Percentiles rank a stretch among this genome's conserved stretches.
phyloP scores from a whole-genome alignment of 1,140 invertebrate species.

The Ganaspis sp. region DNA sequence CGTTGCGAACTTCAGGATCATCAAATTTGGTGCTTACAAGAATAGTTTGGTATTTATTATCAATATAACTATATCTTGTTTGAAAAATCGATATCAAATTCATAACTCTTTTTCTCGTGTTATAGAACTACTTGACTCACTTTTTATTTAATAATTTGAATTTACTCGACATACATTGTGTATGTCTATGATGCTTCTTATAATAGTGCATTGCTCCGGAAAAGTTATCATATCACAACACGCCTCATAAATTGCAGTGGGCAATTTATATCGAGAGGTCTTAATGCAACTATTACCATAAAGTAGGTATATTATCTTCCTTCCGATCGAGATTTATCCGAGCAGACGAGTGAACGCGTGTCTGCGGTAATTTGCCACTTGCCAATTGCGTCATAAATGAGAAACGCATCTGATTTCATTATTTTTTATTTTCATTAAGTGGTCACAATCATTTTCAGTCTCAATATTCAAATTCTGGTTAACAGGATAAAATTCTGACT shows the following conservation, averaged over 20 bases:
- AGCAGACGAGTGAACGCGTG: constrained; percentile 45
- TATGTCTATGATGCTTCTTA: not conserved
- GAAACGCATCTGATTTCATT: not conserved
- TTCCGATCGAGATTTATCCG: constrained; percentile 42
- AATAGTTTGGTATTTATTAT: too few species aligned
- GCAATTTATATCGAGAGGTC: constrained; percentile 39
- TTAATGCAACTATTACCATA: constrained; percentile 49
- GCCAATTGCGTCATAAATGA: constrained; percentile 30
- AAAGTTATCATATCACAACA: constrained; percentile 22
- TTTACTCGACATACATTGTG: too few species aligned
- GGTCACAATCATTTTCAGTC: not conserved
- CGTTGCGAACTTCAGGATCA: too few species aligned
- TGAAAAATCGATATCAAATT: too few species aligned
- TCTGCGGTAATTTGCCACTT: constrained; percentile 46
- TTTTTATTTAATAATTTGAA: too few species aligned
- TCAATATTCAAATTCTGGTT: not conserved
- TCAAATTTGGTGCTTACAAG: too few species aligned
- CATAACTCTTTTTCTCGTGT: too few species aligned
- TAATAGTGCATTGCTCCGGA: constrained; percentile 21
- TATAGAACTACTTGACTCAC: too few species aligned
- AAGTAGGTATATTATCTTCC: constrained; percentile 47
- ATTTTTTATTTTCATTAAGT: not conserved
- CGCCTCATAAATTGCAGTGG: constrained; percentile 23
- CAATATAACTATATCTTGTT: too few species aligned
- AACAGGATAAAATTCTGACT: constrained; percentile 9